phyloP scores from a whole-genome alignment of 2,113 vertebrate genomes.

The Albula glossodonta region DNA sequence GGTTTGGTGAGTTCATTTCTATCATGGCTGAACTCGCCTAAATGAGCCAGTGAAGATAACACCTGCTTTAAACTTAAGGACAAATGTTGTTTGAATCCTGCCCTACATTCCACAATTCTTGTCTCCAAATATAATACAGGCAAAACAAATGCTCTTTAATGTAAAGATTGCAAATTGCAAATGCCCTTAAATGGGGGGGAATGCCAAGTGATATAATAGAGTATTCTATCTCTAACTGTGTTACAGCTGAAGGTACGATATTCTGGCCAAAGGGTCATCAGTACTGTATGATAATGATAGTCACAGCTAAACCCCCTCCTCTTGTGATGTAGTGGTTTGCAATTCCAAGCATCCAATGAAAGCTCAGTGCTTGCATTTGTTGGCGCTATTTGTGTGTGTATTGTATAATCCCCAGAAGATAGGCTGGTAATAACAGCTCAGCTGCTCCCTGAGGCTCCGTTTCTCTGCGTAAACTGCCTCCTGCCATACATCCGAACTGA shows the following conservation, averaged over 20 bases:
- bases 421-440: neutral
- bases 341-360: slow-evolving; percentile 5
- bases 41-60: too few relatives aligned
- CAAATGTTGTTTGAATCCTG: too few relatives aligned
- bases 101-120: too few relatives aligned
- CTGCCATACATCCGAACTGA: neutral
- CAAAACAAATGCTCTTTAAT: too few relatives aligned
- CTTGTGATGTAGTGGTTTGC: neutral
- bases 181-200: too few relatives aligned
- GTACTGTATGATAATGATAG: neutral
- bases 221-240: too few relatives aligned
- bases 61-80: too few relatives aligned
- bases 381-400: neutral
- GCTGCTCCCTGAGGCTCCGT: neutral
- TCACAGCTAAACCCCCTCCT: neutral
- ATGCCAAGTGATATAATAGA: neutral
- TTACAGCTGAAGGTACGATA: neutral
- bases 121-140: too few relatives aligned
- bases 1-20: too few relatives aligned
- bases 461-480: slow-evolving; percentile 5
- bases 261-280: neutral
- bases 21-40: too few relatives aligned
- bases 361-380: neutral
- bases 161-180: too few relatives aligned
- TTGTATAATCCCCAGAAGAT: slow-evolving; percentile 11